Evolutionary conservation across 2,888 invertebrate species (phyloP), one percentile per base, ranked within the genome.

Genomic region (Harmothoe impar): DNA sequence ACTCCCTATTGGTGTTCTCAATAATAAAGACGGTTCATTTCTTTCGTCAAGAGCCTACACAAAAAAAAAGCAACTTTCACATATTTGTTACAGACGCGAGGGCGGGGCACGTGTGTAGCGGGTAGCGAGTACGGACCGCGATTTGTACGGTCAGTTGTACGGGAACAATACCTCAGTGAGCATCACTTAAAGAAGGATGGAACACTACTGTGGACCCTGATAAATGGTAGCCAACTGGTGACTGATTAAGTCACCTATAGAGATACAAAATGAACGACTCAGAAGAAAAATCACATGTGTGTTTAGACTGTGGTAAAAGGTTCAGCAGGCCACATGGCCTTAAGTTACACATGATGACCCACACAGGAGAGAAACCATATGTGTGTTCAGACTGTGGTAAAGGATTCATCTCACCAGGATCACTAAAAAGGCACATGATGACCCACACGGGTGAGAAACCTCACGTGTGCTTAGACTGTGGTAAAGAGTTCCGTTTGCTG

Each of bases 351-450:
- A 72, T 72, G 72, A 72, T 72, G 72, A 29, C 29, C 15, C 72
- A 72, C 17, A 72, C 72, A 72, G 25, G 72, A 17, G 72, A 72
- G 72, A n/a, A 17, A 51, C 84, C 43, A 0, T 35, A 25, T 29
- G 23, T n/a, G 84, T 84, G 84, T 51, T 33, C 33, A 17, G 17
- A 51, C 20, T 84, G 84, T 35, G 84, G 84, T 23, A 84, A 84
- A 35, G 84, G 33, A 12, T 84, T 84, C 43, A 3, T 12, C n/a
- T 20, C 17, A 3, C 12, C n/a, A 0, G 23, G 15, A 5, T 10
- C 23, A 12, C 84, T 84, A 15, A 84, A 84, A 33, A 31, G 84
- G 12, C 84, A 84, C 84, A 35, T 35, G 43, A 20, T 0, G 15
- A 84, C 43, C 0, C 84, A 84, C 43, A 51, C 84, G 0, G 12